These are phyloP conservation scores for Oncorhynchus keta DNA, from an alignment of 2,113 vertebrate genomes.

Conservation along the genomic window DNA sequence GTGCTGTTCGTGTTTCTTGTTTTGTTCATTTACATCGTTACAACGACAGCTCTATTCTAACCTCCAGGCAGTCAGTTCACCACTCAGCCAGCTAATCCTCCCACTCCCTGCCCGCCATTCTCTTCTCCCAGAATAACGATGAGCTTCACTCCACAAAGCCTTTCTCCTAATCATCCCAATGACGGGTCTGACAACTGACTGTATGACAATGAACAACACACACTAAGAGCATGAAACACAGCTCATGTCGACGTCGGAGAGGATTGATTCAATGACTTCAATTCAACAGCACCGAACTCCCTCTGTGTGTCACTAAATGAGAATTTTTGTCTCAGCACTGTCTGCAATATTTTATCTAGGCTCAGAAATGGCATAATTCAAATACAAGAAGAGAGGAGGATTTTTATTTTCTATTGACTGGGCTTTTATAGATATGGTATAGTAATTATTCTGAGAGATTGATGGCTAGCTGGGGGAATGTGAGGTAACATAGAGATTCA, in stretches of 20 bases:
- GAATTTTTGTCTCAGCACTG: constrained; percentile 1
- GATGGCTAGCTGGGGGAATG: constrained; percentile 15
- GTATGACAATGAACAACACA: constrained; percentile 58
- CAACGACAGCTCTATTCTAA: not conserved
- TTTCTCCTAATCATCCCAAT: constrained; percentile 49
- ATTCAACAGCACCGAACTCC: not conserved
- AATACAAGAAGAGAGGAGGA: constrained; percentile 8
- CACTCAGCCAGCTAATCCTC: constrained; percentile 55
- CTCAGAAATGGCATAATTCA: constrained; percentile 12
- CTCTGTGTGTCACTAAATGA: constrained; percentile 6
- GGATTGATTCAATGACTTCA: constrained; percentile 35
- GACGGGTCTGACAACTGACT: constrained; percentile 58
- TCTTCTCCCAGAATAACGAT: constrained; percentile 9
- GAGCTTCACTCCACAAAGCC: constrained; percentile 51
- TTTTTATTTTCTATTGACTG: constrained; percentile 21
- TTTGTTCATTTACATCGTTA: too few species aligned
- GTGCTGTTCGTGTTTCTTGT: too few species aligned
- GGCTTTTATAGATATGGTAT: constrained; percentile 42
- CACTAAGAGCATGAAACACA: constrained; percentile 30
- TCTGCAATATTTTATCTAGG: constrained; percentile 7
- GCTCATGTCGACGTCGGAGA: constrained; percentile 44
- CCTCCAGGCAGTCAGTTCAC: constrained; percentile 11
- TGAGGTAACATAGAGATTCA: not conserved
- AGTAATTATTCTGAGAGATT: constrained; percentile 32
- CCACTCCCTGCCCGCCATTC: constrained; percentile 13